Evolutionary conservation across 2,113 vertebrate species (phyloP).

Genomic region (Antechinus flavipes): DNA sequence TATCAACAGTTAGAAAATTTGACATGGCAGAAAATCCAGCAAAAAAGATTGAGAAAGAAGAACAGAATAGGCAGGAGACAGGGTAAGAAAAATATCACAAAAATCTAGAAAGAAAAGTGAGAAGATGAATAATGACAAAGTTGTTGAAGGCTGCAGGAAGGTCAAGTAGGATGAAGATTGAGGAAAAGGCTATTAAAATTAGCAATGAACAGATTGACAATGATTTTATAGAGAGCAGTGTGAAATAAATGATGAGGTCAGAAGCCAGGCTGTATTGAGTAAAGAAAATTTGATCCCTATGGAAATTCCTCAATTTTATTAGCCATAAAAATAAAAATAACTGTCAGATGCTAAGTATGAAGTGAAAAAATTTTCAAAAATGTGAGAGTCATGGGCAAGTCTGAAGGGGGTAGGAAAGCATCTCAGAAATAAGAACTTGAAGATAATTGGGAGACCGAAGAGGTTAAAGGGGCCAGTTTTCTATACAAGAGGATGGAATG

Average conservation of each 20-base stretch:
- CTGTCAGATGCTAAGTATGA: neutral
- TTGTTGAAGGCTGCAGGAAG: neutral
- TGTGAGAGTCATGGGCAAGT: neutral
- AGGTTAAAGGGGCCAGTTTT: neutral
- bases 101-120: neutral
- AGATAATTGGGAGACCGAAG: neutral
- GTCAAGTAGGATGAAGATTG: neutral
- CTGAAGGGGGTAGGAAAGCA: neutral
- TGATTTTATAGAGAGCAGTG: neutral
- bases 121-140: accelerated
- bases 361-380: neutral
- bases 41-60: neutral
- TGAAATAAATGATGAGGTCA: neutral
- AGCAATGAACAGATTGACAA: neutral
- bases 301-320: neutral
- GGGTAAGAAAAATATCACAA: neutral
- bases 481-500: neutral
- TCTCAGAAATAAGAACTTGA: neutral
- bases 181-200: neutral
- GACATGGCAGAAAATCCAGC: neutral
- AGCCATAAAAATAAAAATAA: neutral
- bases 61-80: neutral
- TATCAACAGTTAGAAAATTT: neutral
- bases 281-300: neutral
- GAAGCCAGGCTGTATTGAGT: neutral